Evolutionary conservation across 2,797 vertebrate species (phyloP), one percentile per base, ranked within the genome.

Genomic region (Diceros bicornis): DNA sequence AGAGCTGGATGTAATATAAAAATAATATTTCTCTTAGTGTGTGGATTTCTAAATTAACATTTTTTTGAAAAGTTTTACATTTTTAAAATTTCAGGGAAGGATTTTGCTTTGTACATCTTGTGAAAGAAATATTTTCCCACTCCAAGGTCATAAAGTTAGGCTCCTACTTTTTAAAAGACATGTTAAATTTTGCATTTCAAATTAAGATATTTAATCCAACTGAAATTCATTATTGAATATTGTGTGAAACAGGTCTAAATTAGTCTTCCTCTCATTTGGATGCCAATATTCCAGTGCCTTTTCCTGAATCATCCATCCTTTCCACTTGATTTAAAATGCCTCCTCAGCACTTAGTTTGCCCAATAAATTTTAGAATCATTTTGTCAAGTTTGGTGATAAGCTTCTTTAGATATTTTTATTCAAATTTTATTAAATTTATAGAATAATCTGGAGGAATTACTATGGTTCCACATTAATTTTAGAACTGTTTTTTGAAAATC

Each of bases 251-350:
- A 32, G 27, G 25, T 95, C 14, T 52, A n/a, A 93, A 41, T 81
- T 57, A 81, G 78, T 34, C 18, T 64, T 7, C 44, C 32, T 71
- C 59, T 37, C n/a, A 66, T 41, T 44, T 52, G 41, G 25, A 81
- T 23, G 69, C 21, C 78, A 55, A n/a, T 69, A 71, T 52, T 41
- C 32, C 34, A 41, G 27, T 32, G 59, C 7, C 52, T 88, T 75
- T 64, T 84, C 68, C 37, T 88, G 52, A 92, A 83, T 61, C 23
- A 74, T 79, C 29, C 10, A 25, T 34, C 44, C 34, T 91, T 91
- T 91, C 68, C 34, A 41, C 12, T 55, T 71, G 37, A 81, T 81
- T 88, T 77, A 71, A 93, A 95, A 97, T 85, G 62, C 34, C 27
- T 91, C 74, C 32, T 91, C 12, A 71, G 85, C 13, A 81, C 59